Evolutionary conservation across 2,888 invertebrate genomes (phyloP).

Genomic region (Catocala fraxini): DNA sequence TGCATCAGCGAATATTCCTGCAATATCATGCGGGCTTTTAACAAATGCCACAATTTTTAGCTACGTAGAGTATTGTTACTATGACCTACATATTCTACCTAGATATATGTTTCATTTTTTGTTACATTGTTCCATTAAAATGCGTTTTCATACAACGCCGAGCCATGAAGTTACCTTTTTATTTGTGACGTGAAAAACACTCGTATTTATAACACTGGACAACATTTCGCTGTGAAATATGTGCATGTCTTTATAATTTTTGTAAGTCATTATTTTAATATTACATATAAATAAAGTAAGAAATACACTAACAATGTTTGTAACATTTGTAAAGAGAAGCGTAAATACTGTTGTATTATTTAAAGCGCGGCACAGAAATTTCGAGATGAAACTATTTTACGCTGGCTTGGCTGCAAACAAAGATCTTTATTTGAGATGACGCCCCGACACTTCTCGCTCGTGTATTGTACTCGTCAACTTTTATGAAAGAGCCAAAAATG

Average conservation of each 20-base stretch:
- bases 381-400: slow-evolving; percentile 15
- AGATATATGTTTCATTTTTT: neutral
- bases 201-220: no score
- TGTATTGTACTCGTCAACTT: slow-evolving; percentile 8
- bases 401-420: slow-evolving; percentile 18
- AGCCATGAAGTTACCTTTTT: no score
- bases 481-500: slow-evolving; percentile 5
- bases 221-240: no score
- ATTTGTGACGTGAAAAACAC: no score
- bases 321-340: no score
- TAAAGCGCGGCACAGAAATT: neutral
- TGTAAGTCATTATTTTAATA: no score
- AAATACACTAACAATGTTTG: no score
- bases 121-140: neutral
- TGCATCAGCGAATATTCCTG: slow-evolving; percentile 24
- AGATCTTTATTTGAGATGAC: slow-evolving; percentile 21
- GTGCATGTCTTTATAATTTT: no score
- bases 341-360: no score
- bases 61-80: neutral
- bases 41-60: neutral
- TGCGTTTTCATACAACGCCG: neutral
- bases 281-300: no score
- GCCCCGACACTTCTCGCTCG: slow-evolving; percentile 11
- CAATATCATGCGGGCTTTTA: slow-evolving; percentile 20
- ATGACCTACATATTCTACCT: neutral